A percentile compares a stretch with the other conserved stretches of the same genome.
Evolutionary conservation across 2,888 invertebrate genomes (phyloP).

Genomic region (Hylaea fasciaria): DNA sequence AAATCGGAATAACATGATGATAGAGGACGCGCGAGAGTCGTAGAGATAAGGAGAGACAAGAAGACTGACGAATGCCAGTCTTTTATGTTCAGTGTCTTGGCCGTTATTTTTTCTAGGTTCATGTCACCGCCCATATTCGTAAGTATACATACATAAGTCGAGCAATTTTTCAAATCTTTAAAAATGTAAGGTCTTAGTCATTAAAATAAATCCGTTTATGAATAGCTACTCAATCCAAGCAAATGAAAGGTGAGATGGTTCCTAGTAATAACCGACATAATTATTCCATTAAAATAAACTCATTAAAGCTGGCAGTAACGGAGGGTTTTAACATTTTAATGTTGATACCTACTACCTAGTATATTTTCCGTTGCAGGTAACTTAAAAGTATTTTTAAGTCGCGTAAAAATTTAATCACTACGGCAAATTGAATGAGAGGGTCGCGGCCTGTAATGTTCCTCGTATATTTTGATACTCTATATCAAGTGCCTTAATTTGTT

Average conservation of each 20-base stretch:
- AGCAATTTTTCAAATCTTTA: neutral
- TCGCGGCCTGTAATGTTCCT: slow-evolving; percentile 29
- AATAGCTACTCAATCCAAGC: slow-evolving; percentile 21
- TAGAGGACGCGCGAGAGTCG: no score
- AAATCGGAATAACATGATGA: no score
- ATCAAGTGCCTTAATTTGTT: slow-evolving; percentile 19
- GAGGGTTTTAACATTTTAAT: slow-evolving; percentile 58
- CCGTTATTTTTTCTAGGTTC: no score
- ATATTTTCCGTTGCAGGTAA: slow-evolving; percentile 44
- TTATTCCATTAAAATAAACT: slow-evolving; percentile 70
- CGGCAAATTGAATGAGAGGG: slow-evolving; percentile 61
- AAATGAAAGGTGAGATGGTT: slow-evolving; percentile 46
- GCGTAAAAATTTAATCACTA: slow-evolving; percentile 67
- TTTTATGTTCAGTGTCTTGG: no score
- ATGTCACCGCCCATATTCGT: no score
- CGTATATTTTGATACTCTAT: slow-evolving; percentile 31
- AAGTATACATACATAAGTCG: no score
- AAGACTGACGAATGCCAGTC: no score
- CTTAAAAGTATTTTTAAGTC: slow-evolving; percentile 64
- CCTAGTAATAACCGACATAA: slow-evolving; percentile 64
- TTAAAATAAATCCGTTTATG: slow-evolving; percentile 19
- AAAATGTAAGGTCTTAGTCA: slow-evolving; percentile 7
- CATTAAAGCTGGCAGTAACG: slow-evolving; percentile 54
- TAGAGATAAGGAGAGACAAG: no score
- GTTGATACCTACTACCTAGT: slow-evolving; percentile 41